Evolutionary conservation across 2,113 vertebrate species (phyloP), one percentile per base, ranked within the genome.

Genomic region (Lophius piscatorius): DNA sequence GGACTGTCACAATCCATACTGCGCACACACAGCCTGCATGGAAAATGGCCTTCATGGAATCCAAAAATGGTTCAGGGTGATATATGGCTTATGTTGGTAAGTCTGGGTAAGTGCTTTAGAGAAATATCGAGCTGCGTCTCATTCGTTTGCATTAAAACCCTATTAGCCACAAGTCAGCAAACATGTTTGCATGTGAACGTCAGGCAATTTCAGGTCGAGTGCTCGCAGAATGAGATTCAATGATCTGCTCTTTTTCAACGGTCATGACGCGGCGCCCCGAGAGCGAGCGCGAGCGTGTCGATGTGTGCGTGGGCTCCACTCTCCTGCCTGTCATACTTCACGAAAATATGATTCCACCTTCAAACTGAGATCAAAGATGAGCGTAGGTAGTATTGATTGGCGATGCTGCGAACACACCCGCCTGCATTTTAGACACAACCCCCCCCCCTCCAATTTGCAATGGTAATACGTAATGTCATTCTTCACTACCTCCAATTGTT

Each of bases 201-300:
- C 82, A 83, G 79, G 78, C 71, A 83, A 80, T 86, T 89, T 82
- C 66, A 76, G 70, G 70, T 84, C 9, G 67, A 54, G 68, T 48
- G 45, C 63, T 45, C 35, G 14, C 21, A 10, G 71, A 82, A 81
- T 70, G 51, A 84, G 67, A 87, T 59, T 41, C 58, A 61, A 55
- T 52, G 71, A 69, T 80, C 18, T 38, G 74, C 76, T 70, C 52
- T 26, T 68, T 78, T 44, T 61, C 34, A 64, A 38, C 72, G 51
- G 76, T 47, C 36, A 5, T 3, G 62, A 50, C 17, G n/a, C 14
- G 21, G 42, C 14, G 67, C 23, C 3, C n/a, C 11, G 13, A 11
- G 13, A 11, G 39, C 3, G 42, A 38, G 21, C 24, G 23, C 51
- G 11, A 42, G 9, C 23, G 61, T 18, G 31, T 42, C 1, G 33